phyloP scores from a whole-genome alignment of 2,797 vertebrate genomes.

The Cuculus canorus region DNA sequence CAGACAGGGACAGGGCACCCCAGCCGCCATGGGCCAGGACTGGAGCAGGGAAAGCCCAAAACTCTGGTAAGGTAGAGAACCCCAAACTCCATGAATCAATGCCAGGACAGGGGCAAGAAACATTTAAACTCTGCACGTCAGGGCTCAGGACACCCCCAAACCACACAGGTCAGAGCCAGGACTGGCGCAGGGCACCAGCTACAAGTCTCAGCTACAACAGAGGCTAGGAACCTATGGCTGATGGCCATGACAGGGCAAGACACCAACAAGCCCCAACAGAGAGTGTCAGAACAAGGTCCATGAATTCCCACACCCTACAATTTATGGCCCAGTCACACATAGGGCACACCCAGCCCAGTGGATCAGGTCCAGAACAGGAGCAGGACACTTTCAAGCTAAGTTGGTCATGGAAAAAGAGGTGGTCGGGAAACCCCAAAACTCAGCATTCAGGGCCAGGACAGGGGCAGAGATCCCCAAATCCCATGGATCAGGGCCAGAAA shows the following conservation, averaged over 20 bases:
- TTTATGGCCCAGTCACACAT: neutral
- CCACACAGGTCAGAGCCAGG: neutral
- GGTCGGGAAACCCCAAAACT: neutral
- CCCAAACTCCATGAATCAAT: neutral
- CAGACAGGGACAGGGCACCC: neutral
- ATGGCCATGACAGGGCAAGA: neutral
- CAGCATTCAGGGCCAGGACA: neutral
- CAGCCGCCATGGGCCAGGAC: neutral
- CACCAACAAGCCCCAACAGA: neutral
- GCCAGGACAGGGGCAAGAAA: too few species aligned
- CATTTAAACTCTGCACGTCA: neutral
- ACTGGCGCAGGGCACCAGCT: too few species aligned
- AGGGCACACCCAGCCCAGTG: too few species aligned
- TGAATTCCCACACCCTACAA: neutral
- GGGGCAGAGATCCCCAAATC: neutral
- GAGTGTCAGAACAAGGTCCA: neutral
- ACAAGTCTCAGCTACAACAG: too few species aligned
- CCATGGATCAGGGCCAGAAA: too few species aligned
- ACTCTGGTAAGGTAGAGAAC: too few species aligned
- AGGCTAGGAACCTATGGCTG: neutral
- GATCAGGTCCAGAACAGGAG: neutral
- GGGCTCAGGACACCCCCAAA: neutral
- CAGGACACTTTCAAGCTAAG: neutral
- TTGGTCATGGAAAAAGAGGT: neutral
- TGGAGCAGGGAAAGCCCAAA: neutral